These are phyloP conservation scores for Megathymus violae DNA, from an alignment of 1,140 invertebrate species.

Conservation along the genomic window DNA sequence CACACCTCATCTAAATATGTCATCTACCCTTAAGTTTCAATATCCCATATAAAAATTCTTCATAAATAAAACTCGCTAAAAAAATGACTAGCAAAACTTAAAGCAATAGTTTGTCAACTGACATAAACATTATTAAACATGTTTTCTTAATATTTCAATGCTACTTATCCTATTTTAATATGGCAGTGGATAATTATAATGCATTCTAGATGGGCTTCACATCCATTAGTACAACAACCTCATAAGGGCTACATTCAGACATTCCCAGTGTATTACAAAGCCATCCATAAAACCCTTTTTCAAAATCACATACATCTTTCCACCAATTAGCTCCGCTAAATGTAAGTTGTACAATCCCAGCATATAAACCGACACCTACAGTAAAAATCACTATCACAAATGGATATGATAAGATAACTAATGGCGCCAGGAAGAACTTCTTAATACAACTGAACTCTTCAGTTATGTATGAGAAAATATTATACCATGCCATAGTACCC, in stretches of 20 bases:
- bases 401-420: conserved; percentile 89
- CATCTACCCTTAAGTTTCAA: background rate
- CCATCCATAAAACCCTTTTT: conserved; percentile 92
- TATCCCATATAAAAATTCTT: conserved; percentile 1
- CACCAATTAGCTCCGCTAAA: conserved; percentile 88
- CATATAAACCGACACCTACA: conserved; percentile 87
- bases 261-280: conserved; percentile 87
- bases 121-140: conserved; percentile 7
- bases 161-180: conserved; percentile 32
- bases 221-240: conserved; percentile 83
- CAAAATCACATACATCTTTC: conserved; percentile 89
- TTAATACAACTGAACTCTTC: conserved; percentile 87
- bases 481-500: conserved; percentile 91
- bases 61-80: conserved; percentile 8
- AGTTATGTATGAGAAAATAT: conserved; percentile 88
- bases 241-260: conserved; percentile 89
- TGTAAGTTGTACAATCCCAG: conserved; percentile 87
- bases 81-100: conserved; percentile 35
- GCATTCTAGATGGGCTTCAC: conserved; percentile 58
- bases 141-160: conserved; percentile 13
- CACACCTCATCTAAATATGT: background rate
- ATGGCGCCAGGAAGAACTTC: conserved; percentile 86
- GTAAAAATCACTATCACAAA: conserved; percentile 88
- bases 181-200: conserved; percentile 41
- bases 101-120: conserved; percentile 7